phyloP scores from a whole-genome alignment of 2,113 vertebrate species.

The Chaetodon auriga region DNA sequence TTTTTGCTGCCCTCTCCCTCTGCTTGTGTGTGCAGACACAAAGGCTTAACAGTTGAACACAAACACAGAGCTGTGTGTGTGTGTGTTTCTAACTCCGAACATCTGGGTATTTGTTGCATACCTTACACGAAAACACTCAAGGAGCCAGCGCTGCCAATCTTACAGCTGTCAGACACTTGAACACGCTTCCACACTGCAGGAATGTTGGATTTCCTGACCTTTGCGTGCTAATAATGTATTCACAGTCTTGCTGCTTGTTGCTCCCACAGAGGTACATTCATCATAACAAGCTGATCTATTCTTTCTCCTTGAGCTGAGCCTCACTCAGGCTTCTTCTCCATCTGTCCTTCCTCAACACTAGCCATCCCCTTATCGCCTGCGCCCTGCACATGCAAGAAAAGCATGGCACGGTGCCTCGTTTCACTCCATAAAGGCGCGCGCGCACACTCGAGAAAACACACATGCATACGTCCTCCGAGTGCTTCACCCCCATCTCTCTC shows the following conservation, averaged over 20 bases:
- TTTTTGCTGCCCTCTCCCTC: slow-evolving; percentile 34
- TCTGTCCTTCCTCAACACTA: slow-evolving; percentile 6
- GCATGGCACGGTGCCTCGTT: slow-evolving; percentile 43
- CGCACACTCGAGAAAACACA: slow-evolving; percentile 5
- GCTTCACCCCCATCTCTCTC: slow-evolving; percentile 1
- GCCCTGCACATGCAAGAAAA: not conserved
- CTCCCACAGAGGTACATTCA: slow-evolving; percentile 7
- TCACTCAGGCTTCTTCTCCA: not conserved
- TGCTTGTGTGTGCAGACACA: not conserved
- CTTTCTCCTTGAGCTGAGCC: not conserved
- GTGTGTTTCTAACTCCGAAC: not conserved
- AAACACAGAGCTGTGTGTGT: not conserved
- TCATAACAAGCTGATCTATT: slow-evolving; percentile 1
- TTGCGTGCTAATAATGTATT: not conserved
- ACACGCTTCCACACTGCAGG: not conserved
- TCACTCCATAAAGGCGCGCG: slow-evolving; percentile 29
- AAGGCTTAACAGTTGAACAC: slow-evolving; percentile 1
- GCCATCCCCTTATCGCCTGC: not conserved
- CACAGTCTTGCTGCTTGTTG: not conserved
- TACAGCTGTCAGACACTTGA: not conserved
- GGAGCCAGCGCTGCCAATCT: not conserved
- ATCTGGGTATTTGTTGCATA: slow-evolving; percentile 1
- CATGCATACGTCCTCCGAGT: not conserved
- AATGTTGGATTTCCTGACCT: not conserved
- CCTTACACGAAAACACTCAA: slow-evolving; percentile 1